Evolutionary conservation across 2,797 vertebrate genomes (phyloP), one percentile per base, ranked within the genome.

Genomic region (Amblyopsis hoosieri): DNA sequence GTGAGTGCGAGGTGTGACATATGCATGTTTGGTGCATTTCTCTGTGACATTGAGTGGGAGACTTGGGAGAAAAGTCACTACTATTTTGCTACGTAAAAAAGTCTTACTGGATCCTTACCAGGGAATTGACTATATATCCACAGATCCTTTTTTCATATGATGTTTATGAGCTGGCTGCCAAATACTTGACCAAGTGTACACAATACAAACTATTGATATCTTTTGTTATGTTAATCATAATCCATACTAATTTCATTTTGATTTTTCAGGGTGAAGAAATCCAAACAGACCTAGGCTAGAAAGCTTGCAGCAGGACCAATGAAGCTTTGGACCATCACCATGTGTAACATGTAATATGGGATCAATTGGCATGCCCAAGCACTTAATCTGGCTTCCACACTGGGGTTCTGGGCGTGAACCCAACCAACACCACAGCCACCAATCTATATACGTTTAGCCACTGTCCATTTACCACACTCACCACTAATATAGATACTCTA

Each of bases 341-440:
- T 80, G 83, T 80, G 72, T 83, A 80, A 79, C 73, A 63, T 85
- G 69, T 58, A 69, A 76, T 55, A 45, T 58, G 60, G 78, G 67
- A 81, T 82, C 81, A 82, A 89, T 85, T 90, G 85, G 78, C 84
- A 85, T 87, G 85, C 87, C 88, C 64, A 7, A 93, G 92, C 93
- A 94, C 93, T 92, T 93, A 92, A 87, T 57, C 23, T 23, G 23
- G 3, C 23, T 23, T 23, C 23, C 23, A 23, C 23, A 23, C 23
- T 23, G 23, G 23, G 23, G 23, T 23, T 23, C 23, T 23, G 23
- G 23, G 23, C 23, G 3, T 23, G 23, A 3, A 23, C 23, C 48
- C 12, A 79, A 59, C 65, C 79, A 58, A 54, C 66, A 81, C 59
- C 63, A 45, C 42, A 50, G 78, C 71, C 85, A 72, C 69, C 60